Percentiles rank a stretch among this genome's conserved stretches.
phyloP scores from a whole-genome alignment of 2,888 invertebrate genomes.

The Eumerus sabulonum region DNA sequence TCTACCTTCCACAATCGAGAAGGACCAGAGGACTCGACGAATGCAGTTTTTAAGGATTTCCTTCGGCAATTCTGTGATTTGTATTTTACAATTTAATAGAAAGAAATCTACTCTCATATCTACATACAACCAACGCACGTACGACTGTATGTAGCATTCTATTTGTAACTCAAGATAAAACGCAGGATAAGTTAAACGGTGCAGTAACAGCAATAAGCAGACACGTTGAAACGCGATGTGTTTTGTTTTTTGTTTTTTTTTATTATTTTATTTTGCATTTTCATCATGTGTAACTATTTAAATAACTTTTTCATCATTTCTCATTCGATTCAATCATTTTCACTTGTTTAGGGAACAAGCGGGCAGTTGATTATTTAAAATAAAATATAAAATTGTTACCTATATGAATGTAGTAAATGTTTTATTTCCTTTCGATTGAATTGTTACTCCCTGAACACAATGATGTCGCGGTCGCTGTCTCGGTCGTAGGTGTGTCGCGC shows the following conservation, averaged over 20 bases:
- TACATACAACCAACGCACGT: conserved; percentile 7
- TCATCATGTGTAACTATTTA: conserved; percentile 27
- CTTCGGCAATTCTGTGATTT: conserved; percentile 68
- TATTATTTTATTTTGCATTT: conserved; percentile 9
- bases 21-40: conserved; percentile 17
- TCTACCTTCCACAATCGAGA: conserved; percentile 1
- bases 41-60: conserved; percentile 53
- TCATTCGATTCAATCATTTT: conserved; percentile 22
- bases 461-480: no score
- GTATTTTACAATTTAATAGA: conserved; percentile 61
- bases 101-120: conserved; percentile 42
- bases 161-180: conserved; percentile 46
- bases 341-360: conserved; percentile 23
- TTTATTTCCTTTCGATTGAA: not conserved
- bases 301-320: conserved; percentile 31
- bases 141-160: no score
- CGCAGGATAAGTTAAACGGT: conserved; percentile 11
- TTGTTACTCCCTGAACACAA: no score
- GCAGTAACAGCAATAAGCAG: not conserved
- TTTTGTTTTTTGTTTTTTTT: not conserved
- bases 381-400: conserved; percentile 41
- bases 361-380: conserved; percentile 37
- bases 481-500: no score
- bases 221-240: not conserved
- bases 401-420: conserved; percentile 3